Evolutionary conservation across 2,888 invertebrate species (phyloP), one percentile per base, ranked within the genome.

Genomic region (Nipponacmea schrenckii): DNA sequence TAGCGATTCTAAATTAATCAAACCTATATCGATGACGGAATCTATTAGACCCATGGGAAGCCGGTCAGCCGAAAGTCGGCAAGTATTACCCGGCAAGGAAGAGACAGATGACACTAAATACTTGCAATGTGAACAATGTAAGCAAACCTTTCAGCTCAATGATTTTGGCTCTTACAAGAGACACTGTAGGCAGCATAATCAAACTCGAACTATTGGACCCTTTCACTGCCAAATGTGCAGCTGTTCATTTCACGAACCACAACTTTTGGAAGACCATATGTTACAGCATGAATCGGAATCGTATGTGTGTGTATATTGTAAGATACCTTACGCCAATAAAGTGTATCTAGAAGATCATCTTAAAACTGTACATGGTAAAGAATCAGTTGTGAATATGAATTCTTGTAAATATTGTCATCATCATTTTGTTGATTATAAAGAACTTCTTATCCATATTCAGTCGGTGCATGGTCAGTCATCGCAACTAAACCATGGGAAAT

Each of bases 81-180:
- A 48, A 26, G 26, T 46, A 44, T 63, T 48, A 26, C 64, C 69
- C 5, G 20, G 48, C 14, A 56, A 27, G n/a, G 73, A 70, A 26
- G 77, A 76, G 46, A 56, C 70, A 7, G 77, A 77, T 31, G 81
- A 81, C 67, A 75, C 78, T 5, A 83, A 83, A 65, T 84, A 68
- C 70, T 73, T 85, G 24, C 81, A 83, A 68, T 85, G 85, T 70
- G 83, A 81, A 8, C 81, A 84, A 69, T 85, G 85, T 77, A 80
- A 80, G 10, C 83, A 84, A 70, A 82, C 82, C 15, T 85, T 85
- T 74, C 84, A 84, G 72, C 74, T 85, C 62, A 85, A 85, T 70
- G 85, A 85, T 68, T 85, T 85, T 77, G 85, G 85, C n/a, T 82
- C 83, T 8, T 85, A 84, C 73, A 85, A 85, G 72, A 80, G 84